Conservation (phyloP, 2,797 vertebrate species). For the Numenius phaeopus region DNA sequence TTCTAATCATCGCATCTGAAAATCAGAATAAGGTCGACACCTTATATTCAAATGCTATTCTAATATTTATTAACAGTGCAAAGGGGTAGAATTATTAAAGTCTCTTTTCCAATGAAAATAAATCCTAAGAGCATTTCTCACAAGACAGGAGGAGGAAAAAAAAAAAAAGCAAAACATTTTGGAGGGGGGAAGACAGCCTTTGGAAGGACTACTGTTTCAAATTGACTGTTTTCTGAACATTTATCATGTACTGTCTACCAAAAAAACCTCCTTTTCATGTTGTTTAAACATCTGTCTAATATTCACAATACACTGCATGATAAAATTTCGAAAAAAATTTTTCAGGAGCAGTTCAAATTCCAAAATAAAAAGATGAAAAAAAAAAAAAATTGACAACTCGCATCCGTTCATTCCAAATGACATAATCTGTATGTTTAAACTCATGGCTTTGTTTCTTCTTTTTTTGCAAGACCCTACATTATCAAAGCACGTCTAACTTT, state of each 20-base stretch:
- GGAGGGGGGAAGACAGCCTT: neutral
- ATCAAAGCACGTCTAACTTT: constrained; percentile 35
- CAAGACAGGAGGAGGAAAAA: neutral
- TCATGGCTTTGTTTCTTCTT: constrained; percentile 4
- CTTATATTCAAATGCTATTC: constrained; percentile 47
- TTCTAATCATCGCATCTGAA: constrained; percentile 13
- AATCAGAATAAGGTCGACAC: neutral
- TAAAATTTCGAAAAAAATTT: neutral
- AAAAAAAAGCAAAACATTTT: neutral
- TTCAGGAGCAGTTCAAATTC: neutral
- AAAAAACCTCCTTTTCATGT: neutral
- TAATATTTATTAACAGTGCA: constrained; percentile 20
- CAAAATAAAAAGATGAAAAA: neutral
- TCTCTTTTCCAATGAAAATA: constrained; percentile 29
- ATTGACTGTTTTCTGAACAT: neutral
- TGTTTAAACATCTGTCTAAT: neutral
- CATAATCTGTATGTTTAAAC: neutral
- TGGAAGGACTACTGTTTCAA: neutral
- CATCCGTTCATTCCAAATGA: constrained; percentile 18
- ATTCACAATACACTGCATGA: neutral
- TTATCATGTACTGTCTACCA: neutral
- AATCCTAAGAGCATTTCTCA: neutral
- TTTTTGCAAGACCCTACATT: constrained; percentile 7
- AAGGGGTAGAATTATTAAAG: constrained; percentile 24
- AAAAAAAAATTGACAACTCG: neutral